Conservation (phyloP, 2,113 vertebrate species). For the Rhabdornis inornatus region DNA sequence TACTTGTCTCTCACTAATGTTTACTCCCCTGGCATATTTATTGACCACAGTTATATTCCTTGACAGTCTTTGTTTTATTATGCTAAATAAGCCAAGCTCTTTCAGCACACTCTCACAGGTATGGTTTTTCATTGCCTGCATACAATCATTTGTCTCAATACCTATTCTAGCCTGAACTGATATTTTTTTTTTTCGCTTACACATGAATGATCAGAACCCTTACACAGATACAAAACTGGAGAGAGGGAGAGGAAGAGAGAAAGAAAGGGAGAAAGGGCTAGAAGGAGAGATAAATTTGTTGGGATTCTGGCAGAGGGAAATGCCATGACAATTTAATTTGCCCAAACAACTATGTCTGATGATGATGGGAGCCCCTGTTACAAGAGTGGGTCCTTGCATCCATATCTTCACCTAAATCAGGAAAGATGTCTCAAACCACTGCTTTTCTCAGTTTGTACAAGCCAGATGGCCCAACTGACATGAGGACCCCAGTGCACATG, state of each 20-base stretch:
- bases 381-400: background rate
- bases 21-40: background rate
- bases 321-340: background rate
- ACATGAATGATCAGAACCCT: background rate
- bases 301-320: background rate
- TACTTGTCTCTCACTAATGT: background rate
- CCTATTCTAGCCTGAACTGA: background rate
- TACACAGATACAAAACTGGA: background rate
- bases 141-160: background rate
- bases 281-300: background rate
- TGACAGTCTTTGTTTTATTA: background rate
- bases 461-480: background rate
- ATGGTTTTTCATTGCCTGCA: background rate
- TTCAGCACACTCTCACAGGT: background rate
- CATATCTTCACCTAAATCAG: background rate
- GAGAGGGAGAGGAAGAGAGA: background rate
- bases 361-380: background rate
- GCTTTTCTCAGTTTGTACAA: background rate
- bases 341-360: background rate
- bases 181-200: background rate
- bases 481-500: accelerated
- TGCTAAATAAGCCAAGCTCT: background rate
- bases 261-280: too few species aligned
- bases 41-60: background rate
- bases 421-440: background rate